These are phyloP conservation scores for Drosophila villosipedis DNA, from an alignment of 2,888 invertebrate genomes.

Conservation along the genomic window DNA sequence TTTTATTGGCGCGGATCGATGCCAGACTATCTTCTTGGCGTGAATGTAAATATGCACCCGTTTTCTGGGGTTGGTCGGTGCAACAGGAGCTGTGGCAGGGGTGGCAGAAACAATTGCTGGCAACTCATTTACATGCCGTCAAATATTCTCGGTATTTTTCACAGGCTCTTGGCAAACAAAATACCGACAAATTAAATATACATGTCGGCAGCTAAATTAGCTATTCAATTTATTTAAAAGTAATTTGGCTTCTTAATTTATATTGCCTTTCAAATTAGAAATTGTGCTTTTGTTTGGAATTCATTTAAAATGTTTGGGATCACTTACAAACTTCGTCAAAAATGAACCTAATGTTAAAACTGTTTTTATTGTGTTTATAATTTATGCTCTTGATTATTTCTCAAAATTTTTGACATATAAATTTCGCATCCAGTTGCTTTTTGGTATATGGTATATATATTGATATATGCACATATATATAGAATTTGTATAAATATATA, in stretches of 20 bases:
- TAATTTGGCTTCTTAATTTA: neutral
- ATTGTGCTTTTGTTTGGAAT: neutral
- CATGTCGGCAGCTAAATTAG: neutral
- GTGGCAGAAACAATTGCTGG: neutral
- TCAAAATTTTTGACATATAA: neutral
- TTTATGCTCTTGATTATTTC: neutral
- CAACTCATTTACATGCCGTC: slow-evolving; percentile 65
- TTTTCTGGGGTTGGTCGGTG: neutral
- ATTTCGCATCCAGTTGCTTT: neutral
- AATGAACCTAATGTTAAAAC: neutral
- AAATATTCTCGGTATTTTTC: slow-evolving; percentile 52
- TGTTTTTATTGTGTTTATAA: neutral
- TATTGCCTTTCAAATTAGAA: neutral
- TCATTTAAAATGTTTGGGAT: neutral
- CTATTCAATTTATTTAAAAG: neutral
- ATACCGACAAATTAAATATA: slow-evolving; percentile 11
- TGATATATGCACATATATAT: too few species aligned
- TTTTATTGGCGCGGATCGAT: slow-evolving; percentile 72
- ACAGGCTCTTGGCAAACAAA: slow-evolving; percentile 14
- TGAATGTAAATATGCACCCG: slow-evolving; percentile 64
- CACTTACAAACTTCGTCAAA: neutral
- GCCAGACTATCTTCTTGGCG: slow-evolving; percentile 76
- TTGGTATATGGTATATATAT: too few species aligned
- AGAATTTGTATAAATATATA: neutral
- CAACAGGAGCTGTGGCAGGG: neutral